A percentile compares a stretch with the other conserved stretches of the same genome.
Evolutionary conservation across 2,113 vertebrate species (phyloP).

Genomic region (Castor canadensis): DNA sequence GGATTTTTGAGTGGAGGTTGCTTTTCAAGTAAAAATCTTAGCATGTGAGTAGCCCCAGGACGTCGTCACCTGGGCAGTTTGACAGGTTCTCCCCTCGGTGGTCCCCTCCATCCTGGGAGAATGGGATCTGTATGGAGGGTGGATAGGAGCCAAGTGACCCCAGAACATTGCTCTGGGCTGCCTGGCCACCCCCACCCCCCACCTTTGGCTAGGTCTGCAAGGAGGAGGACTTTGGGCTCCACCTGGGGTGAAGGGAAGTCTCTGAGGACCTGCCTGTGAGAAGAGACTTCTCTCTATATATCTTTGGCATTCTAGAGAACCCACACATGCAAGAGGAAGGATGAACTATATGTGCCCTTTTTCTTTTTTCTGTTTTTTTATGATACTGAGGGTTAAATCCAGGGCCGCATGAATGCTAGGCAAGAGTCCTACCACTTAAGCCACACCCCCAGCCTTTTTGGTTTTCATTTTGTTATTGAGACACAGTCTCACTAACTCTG

Average conservation of each 20-base stretch:
- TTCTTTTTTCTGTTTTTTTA: not conserved
- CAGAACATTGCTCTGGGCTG: accelerated
- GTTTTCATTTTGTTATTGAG: too few species aligned
- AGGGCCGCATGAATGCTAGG: too few species aligned
- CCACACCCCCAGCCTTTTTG: too few species aligned
- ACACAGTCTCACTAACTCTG: too few species aligned
- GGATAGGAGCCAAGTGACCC: not conserved
- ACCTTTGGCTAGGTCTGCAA: accelerated
- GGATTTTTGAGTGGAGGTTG: not conserved
- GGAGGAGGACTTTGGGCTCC: not conserved
- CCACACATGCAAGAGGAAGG: not conserved
- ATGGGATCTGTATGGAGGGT: too few species aligned
- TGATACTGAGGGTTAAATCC: too few species aligned
- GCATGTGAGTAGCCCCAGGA: not conserved
- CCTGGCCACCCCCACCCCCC: not conserved
- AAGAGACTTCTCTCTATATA: not conserved
- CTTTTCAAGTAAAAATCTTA: constrained; percentile 12
- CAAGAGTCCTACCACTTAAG: too few species aligned
- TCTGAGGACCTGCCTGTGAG: not conserved
- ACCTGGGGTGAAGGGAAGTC: not conserved
- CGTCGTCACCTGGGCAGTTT: not conserved
- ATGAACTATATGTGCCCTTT: not conserved
- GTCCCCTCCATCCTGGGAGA: not conserved
- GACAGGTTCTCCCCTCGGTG: not conserved
- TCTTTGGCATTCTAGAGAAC: not conserved